Evolutionary conservation across 2,797 vertebrate genomes (phyloP), one percentile per base, ranked within the genome.

Genomic region (Brachyrhaphis roseni): DNA sequence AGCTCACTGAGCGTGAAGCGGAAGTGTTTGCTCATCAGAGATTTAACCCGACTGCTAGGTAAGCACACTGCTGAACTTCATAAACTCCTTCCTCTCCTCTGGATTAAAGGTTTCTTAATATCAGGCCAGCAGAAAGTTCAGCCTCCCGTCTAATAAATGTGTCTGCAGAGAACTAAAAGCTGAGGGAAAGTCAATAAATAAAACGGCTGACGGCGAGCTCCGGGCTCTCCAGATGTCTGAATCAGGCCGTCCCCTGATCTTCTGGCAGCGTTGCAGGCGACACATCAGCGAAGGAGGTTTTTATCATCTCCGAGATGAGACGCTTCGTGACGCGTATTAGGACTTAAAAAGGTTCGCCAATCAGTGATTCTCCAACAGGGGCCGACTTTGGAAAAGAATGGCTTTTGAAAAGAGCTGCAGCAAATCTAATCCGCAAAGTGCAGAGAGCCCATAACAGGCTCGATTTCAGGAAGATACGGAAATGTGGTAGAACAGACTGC

Each of bases 141-240:
- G 41, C 78, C 81, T 74, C 62, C 41, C 55, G 13, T 78, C 0
- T 16, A 79, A 59, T 57, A 57, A 87, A 82, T 70, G 73, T 75
- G 82, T 49, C 75, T 72, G 72, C 55, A 36, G 71, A 78, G 82
- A 20, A 71, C 57, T 83, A 78, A 86, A 80, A 82, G 79, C 82
- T 12, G 75, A 77, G 34, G 75, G 72, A 47, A 76, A 82, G 83
- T 86, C 83, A 82, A 80, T 89, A 90, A 89, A 78, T 53, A 79
- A 75, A 46, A 71, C 6, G 43, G 62, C 84, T 85, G 83, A 78
- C 79, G 77, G 85, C 81, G 78, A 4, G 82, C 86, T 85, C 1
- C 4, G 70, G 84, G 84, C 83, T 76, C 57, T 84, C 78, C 86
- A 82, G 75, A 86, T 82, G 88, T 84, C 88, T 80, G 70, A 81